These are phyloP conservation scores for Salmo trutta DNA, from an alignment of 2,797 vertebrate species.

Conservation along the genomic window DNA sequence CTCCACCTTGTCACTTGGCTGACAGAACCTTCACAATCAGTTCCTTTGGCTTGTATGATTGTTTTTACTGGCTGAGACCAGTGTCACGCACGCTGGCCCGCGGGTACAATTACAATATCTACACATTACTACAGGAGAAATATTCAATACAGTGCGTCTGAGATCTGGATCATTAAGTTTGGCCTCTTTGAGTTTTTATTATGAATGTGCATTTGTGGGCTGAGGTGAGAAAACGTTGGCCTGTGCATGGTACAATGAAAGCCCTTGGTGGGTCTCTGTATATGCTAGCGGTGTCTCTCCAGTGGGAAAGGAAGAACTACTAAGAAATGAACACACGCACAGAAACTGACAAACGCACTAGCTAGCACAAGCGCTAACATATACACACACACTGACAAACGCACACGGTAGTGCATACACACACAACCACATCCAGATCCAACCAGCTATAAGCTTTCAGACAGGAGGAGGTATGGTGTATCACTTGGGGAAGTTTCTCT, in stretches of 20 bases:
- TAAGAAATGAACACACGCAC: neutral
- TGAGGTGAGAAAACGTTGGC: neutral
- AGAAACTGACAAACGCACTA: neutral
- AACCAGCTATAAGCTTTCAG: conserved; percentile 25
- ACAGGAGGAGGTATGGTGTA: neutral
- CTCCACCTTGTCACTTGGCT: too few relatives aligned
- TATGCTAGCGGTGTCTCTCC: neutral
- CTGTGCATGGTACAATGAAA: neutral
- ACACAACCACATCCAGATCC: conserved; percentile 2
- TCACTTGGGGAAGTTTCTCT: neutral
- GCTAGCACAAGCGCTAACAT: neutral
- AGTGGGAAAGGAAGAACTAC: neutral
- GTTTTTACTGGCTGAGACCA: neutral
- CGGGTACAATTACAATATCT: neutral
- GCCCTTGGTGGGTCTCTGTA: neutral
- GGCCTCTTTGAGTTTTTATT: conserved; percentile 1
- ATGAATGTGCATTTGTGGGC: neutral
- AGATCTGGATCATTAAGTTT: too few relatives aligned
- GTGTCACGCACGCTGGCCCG: neutral
- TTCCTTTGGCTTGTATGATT: neutral
- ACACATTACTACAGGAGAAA: neutral
- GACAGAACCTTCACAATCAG: neutral
- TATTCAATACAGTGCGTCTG: neutral
- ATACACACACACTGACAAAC: neutral
- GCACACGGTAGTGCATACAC: neutral